These are phyloP conservation scores for Dendrolimus pini DNA, from an alignment of 2,888 invertebrate genomes.

Conservation along the genomic window DNA sequence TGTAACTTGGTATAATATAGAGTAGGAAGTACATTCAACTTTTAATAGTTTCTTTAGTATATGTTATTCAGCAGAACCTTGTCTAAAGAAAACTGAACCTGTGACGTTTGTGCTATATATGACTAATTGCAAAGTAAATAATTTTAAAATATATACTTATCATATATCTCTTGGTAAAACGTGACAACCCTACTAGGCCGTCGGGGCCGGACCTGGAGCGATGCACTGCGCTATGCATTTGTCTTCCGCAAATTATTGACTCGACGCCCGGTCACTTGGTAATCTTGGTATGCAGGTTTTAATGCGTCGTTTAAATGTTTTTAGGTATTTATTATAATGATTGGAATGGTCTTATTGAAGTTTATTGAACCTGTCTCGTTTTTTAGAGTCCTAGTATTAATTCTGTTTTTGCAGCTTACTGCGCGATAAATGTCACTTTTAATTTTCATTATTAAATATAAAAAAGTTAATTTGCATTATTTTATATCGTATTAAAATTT, in stretches of 20 bases:
- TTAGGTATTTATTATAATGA: background rate
- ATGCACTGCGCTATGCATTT: conserved; percentile 18
- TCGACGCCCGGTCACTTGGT: conserved; percentile 4
- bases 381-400: background rate
- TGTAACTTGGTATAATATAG: no score
- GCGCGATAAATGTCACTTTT: background rate
- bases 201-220: conserved; percentile 1
- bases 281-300: background rate
- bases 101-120: no score
- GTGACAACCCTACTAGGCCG: background rate
- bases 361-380: background rate
- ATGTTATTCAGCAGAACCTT: no score
- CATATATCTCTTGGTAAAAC: background rate
- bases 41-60: no score
- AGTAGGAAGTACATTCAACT: no score
- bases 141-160: background rate
- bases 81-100: no score
- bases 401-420: conserved; percentile 13
- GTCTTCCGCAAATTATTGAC: conserved; percentile 28
- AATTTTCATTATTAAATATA: background rate
- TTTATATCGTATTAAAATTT: no score
- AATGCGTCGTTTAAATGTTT: background rate
- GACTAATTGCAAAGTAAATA: no score
- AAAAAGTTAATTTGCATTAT: background rate
- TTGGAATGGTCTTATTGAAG: background rate